A percentile compares a stretch with the other conserved stretches of the same genome.
Evolutionary conservation across 2,797 vertebrate genomes (phyloP).

Genomic region (Fratercula arctica): DNA sequence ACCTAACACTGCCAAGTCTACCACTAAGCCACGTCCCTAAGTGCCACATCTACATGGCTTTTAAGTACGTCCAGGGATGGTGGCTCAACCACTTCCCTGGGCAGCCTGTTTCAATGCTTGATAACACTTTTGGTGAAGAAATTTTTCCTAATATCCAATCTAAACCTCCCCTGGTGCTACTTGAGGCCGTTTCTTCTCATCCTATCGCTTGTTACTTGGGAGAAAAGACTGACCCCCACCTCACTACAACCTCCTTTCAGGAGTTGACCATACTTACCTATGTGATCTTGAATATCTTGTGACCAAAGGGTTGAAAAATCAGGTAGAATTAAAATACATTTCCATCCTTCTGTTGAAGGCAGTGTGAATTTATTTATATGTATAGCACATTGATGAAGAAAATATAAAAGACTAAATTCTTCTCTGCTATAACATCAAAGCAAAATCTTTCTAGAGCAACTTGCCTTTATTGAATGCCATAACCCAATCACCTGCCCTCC

Average conservation of each 20-base stretch:
- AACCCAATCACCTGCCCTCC: neutral
- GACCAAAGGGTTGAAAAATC: neutral
- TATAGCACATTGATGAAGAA: neutral
- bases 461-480: neutral
- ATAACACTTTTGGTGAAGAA: accelerated
- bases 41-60: neutral
- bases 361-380: neutral
- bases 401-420: neutral
- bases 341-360: neutral
- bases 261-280: neutral
- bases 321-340: neutral
- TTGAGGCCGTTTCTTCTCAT: neutral
- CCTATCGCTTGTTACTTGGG: accelerated
- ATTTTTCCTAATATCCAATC: neutral
- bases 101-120: neutral
- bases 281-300: neutral
- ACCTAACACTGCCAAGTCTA: neutral
- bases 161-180: neutral
- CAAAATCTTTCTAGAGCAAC: neutral
- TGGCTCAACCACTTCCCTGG: neutral
- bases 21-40: neutral
- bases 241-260: neutral
- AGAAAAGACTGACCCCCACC: neutral
- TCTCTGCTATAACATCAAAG: neutral
- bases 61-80: neutral